Base-by-base conservation (phyloP, 2,888 invertebrate species). In the Leucozona laternaria region DNA sequence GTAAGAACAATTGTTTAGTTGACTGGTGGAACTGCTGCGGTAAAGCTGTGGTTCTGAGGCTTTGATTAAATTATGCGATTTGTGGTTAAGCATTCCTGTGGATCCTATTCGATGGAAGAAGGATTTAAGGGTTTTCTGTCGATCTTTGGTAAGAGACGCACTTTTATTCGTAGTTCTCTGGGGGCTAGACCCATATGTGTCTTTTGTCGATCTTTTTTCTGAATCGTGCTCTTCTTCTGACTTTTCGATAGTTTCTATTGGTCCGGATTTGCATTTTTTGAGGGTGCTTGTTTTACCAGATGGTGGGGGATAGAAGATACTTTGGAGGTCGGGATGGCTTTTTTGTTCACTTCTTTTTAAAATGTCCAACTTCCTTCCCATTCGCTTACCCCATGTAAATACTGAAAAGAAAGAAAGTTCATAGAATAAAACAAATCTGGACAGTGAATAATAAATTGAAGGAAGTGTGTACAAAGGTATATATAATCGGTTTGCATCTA, bases 71-170 rank as follows among this genome's bases (percentile, higher is more conserved):
- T 91, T 92, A 88, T 92, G 92, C 10, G 92, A 92, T 75, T 91
- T 92, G 85, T 92, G 92, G 91, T 95, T 95, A 71, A 96, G 91
- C 95, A 96, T 96, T 83, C 96, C 96, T 5, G 96, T 96, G 3
- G 96, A 96, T 20, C 96, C 96, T 94, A 96, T 96, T 88, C 96
- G 94, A 89, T 95, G 95, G 89, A 96, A 96, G 90, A 96, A 95
- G 48, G 95, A 95, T 91, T 95, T 95, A 75, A 96, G 94, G 8
- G 95, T 95, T 88, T 95, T 95, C 68, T 92, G 93, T 7, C 91
- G 90, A 57, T 91, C 87, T 72, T 55, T 88, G 75, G 20, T 55
- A 6, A 79, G 76, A 43, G 88, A 88, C 66, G 88, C 43, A 62
- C 57, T 78, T 75, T 88, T 75, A 68, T 76, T 73, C 40, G 83